A percentile compares a stretch with the other conserved stretches of the same genome.
Conservation (phyloP, 2,797 vertebrate genomes). For the Argya squamiceps region DNA sequence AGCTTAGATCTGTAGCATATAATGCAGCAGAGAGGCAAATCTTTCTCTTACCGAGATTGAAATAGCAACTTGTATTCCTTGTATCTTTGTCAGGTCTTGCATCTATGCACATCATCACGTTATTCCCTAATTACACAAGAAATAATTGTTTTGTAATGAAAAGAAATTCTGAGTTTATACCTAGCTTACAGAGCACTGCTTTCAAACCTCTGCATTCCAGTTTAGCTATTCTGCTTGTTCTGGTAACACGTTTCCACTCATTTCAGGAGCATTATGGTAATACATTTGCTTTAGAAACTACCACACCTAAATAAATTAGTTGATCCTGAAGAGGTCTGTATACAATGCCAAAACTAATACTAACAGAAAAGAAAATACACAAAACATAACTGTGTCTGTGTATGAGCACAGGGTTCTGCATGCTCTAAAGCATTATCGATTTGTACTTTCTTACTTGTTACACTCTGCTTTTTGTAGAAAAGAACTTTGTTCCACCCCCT, state of each 20-base stretch:
- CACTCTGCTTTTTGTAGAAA: slow-evolving; percentile 18
- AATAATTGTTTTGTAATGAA: not conserved
- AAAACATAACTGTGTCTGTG: not conserved
- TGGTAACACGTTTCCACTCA: not conserved
- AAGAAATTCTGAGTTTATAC: not conserved
- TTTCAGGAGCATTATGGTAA: not conserved
- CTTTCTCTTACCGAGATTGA: not conserved
- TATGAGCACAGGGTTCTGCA: not conserved
- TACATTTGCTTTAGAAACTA: not conserved
- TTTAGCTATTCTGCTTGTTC: not conserved
- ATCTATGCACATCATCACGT: not conserved
- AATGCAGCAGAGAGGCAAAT: not conserved
- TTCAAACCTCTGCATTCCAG: not conserved
- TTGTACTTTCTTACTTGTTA: slow-evolving; percentile 37
- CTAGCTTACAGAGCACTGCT: not conserved
- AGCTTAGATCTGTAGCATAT: not conserved
- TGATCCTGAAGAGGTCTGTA: not conserved
- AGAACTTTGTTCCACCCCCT: slow-evolving; percentile 59
- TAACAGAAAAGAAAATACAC: not conserved
- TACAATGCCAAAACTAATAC: not conserved
- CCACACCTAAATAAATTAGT: not conserved
- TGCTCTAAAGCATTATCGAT: not conserved
- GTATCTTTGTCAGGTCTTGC: not conserved
- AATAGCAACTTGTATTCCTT: not conserved
- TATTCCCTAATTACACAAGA: not conserved